Evolutionary conservation across 2,797 vertebrate genomes (phyloP).

Genomic region (Chrosomus eos): DNA sequence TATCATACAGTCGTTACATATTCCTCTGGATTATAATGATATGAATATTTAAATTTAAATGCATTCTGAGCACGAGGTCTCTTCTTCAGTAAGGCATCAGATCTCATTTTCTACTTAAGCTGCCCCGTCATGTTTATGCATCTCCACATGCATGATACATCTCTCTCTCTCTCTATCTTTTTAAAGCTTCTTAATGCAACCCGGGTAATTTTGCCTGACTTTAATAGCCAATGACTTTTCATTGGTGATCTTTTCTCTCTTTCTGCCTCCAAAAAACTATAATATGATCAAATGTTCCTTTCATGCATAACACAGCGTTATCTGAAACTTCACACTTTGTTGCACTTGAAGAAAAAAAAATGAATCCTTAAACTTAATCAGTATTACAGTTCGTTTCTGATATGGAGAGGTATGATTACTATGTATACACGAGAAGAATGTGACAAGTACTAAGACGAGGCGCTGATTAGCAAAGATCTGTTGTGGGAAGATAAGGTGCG

Average conservation of each 20-base stretch:
- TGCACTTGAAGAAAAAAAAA: constrained; percentile 55
- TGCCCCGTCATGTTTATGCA: constrained; percentile 87
- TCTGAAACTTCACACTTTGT: constrained; percentile 74
- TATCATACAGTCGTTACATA: constrained; percentile 86
- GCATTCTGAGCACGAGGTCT: constrained; percentile 81
- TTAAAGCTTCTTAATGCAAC: constrained; percentile 80
- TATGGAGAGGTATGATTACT: constrained; percentile 13
- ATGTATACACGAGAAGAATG: constrained; percentile 32
- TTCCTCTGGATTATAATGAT: constrained; percentile 91
- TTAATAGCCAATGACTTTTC: constrained; percentile 81
- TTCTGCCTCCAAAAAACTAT: constrained; percentile 66
- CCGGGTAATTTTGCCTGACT: constrained; percentile 82
- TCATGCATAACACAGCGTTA: constrained; percentile 79
- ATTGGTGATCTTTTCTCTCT: constrained; percentile 68
- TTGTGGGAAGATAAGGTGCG: constrained; percentile 42
- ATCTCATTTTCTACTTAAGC: constrained; percentile 89
- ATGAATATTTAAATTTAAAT: constrained; percentile 90
- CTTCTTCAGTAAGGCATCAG: constrained; percentile 81
- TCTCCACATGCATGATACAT: constrained; percentile 86
- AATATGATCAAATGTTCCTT: constrained; percentile 79
- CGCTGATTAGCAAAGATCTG: constrained; percentile 46
- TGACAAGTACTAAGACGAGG: constrained; percentile 14
- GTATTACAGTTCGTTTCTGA: constrained; percentile 27
- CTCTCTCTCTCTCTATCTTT: constrained; percentile 67
- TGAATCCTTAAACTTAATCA: constrained; percentile 49